Evolutionary conservation across 1,140 invertebrate species (phyloP).

Genomic region (Drosophila saltans): DNA sequence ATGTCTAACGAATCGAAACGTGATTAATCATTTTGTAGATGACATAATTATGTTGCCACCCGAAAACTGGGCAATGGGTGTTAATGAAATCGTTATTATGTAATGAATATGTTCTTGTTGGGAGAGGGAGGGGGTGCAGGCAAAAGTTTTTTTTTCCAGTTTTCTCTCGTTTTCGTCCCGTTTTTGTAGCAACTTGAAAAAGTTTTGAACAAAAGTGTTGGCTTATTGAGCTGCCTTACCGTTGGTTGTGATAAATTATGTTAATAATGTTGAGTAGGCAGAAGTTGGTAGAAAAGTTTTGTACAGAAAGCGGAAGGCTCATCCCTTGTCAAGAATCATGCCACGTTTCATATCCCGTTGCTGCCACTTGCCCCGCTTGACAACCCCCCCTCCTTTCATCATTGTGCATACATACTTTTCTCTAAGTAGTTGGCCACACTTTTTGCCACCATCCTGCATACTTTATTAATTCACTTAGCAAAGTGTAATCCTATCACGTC

Average conservation of each 20-base stretch:
- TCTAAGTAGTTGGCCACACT: slow-evolving; percentile 31
- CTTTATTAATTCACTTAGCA: slow-evolving; percentile 83
- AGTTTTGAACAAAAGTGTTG: slow-evolving; percentile 65
- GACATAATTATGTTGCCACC: slow-evolving; percentile 69
- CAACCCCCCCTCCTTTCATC: neutral
- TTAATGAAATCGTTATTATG: slow-evolving; percentile 56
- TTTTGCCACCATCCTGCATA: slow-evolving; percentile 37
- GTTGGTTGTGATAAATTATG: slow-evolving; percentile 79
- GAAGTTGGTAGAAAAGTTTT: slow-evolving; percentile 70
- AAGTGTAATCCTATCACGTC: slow-evolving; percentile 83
- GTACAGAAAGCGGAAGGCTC: slow-evolving; percentile 35
- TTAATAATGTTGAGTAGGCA: slow-evolving; percentile 71
- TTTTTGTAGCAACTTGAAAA: slow-evolving; percentile 11
- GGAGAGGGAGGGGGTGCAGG: neutral
- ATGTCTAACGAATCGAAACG: slow-evolving; percentile 42
- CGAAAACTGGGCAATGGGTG: slow-evolving; percentile 31
- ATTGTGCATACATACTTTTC: slow-evolving; percentile 1
- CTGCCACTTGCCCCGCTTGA: slow-evolving; percentile 41
- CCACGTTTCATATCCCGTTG: slow-evolving; percentile 75
- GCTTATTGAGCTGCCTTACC: slow-evolving; percentile 72
- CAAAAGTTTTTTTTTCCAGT: neutral
- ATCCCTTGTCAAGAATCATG: slow-evolving; percentile 75
- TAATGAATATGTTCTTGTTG: slow-evolving; percentile 7
- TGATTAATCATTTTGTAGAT: slow-evolving; percentile 67
- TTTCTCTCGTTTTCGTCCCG: neutral